phyloP scores from a whole-genome alignment of 2,888 invertebrate species.

The Rhingia campestris region DNA sequence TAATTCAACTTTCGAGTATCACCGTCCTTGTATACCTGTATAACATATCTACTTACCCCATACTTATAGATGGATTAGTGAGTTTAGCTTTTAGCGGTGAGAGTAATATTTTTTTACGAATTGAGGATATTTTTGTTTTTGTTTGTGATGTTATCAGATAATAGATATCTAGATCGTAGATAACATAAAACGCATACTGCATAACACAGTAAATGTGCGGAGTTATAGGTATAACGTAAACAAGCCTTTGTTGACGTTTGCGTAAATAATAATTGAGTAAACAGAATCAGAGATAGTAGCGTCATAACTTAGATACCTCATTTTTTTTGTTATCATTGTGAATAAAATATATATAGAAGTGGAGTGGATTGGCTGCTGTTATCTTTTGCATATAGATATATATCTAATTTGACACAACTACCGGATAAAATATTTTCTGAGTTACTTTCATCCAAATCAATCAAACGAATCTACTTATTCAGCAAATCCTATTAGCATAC shows the following conservation, averaged over 20 bases:
- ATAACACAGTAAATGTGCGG: slow-evolving; percentile 22
- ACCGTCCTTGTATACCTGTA: slow-evolving; percentile 47
- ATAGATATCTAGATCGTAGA: background rate
- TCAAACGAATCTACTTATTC: too few relatives aligned
- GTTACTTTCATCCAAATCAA: too few relatives aligned
- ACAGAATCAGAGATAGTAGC: slow-evolving; percentile 21
- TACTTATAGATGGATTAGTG: slow-evolving; percentile 11
- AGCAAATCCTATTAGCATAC: too few relatives aligned
- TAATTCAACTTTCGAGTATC: slow-evolving; percentile 55
- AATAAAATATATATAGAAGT: background rate
- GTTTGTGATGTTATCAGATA: slow-evolving; percentile 49
- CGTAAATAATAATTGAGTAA: slow-evolving; percentile 36
- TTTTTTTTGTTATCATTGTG: background rate
- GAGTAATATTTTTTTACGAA: slow-evolving; percentile 43
- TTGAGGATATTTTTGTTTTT: slow-evolving; percentile 38
- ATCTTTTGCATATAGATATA: background rate
- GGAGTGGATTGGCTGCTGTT: background rate
- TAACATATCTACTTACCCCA: too few relatives aligned
- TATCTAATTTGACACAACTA: too few relatives aligned
- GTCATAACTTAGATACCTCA: background rate
- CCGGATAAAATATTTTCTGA: too few relatives aligned
- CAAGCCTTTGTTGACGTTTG: slow-evolving; percentile 6
- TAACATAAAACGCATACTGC: slow-evolving; percentile 33
- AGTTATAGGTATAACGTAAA: slow-evolving; percentile 24
- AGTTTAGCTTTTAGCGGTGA: slow-evolving; percentile 17